Evolutionary conservation across 1,140 invertebrate genomes (phyloP).

Genomic region (Metaphire vulgaris): DNA sequence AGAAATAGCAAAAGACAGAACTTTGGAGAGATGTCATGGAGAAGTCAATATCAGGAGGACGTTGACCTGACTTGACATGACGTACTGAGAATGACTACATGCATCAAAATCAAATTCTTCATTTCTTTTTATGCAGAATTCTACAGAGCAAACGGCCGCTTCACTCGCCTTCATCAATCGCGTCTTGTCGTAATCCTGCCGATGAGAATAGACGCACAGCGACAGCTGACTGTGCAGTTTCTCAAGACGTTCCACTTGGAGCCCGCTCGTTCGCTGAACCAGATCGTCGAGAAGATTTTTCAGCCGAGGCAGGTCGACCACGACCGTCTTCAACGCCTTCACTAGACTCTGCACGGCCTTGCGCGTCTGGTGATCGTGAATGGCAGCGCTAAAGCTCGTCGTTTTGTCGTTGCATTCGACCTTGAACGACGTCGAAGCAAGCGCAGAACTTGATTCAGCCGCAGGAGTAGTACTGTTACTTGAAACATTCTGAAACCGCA

Average conservation of each 20-base stretch:
- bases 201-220: not conserved
- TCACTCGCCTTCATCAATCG: not conserved
- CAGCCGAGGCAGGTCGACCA: not conserved
- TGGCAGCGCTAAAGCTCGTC: no score
- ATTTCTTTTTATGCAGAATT: not conserved
- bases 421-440: no score
- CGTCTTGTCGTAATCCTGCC: not conserved
- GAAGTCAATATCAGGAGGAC: no score
- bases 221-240: conserved; percentile 1
- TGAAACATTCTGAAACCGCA: not conserved
- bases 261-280: not conserved
- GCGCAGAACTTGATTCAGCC: no score
- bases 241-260: not conserved
- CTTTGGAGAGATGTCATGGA: not conserved
- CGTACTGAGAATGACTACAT: not conserved
- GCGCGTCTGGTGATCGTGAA: not conserved
- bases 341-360: not conserved
- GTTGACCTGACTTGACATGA: no score
- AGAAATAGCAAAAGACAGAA: not conserved
- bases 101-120: not conserved
- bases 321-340: not conserved
- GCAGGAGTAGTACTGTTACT: not conserved
- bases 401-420: no score
- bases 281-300: not conserved
- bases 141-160: not conserved